Evolutionary conservation across 2,113 vertebrate genomes (phyloP).

Genomic region (Scolopax mira): DNA sequence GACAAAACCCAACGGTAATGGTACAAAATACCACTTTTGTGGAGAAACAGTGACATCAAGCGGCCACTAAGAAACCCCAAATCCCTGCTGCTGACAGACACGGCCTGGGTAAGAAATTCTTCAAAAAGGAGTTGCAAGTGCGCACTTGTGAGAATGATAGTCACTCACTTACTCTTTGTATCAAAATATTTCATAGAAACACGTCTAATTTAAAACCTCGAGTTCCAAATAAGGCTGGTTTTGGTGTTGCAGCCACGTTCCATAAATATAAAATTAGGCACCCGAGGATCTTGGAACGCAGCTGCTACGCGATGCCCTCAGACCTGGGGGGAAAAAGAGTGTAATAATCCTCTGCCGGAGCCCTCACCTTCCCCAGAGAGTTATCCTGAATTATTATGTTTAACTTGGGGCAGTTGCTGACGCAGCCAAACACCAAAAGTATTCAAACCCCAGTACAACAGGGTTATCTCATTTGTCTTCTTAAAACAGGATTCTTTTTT

Average conservation of each 20-base stretch:
- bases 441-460: neutral
- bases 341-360: neutral
- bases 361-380: rapidly evolving
- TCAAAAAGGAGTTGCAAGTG: neutral
- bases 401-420: neutral
- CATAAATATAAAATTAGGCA: neutral
- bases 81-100: neutral
- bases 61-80: neutral
- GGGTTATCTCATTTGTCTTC: neutral
- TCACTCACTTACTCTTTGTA: neutral
- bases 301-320: neutral
- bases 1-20: rapidly evolving
- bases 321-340: neutral
- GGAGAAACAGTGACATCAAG: constrained; percentile 35
- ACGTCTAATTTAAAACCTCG: neutral
- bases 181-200: neutral
- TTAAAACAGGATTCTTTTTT: neutral
- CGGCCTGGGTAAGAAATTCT: rapidly evolving
- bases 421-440: neutral
- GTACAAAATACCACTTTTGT: rapidly evolving
- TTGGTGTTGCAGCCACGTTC: neutral
- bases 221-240: neutral
- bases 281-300: neutral
- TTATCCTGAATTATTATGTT: neutral
- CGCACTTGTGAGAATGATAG: neutral